These are phyloP conservation scores for western clawed frog (Xenopus tropicalis) DNA, from an alignment of 2,113 vertebrate genomes.

Conservation along the genomic window DNA sequence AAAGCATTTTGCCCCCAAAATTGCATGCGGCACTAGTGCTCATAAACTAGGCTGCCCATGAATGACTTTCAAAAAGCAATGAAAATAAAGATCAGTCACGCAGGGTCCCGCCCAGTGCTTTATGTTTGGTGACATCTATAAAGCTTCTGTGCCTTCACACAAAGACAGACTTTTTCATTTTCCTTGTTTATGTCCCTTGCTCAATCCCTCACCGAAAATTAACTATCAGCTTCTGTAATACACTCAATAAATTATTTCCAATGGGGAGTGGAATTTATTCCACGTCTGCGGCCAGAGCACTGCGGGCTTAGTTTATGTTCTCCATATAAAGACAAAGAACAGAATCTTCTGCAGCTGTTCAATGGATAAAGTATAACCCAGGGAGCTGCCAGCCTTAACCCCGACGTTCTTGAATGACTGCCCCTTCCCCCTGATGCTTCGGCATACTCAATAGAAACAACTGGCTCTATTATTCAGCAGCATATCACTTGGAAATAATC, in stretches of 20 bases:
- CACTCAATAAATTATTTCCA: constrained; percentile 44
- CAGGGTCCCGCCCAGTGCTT: constrained; percentile 16
- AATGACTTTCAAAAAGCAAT: constrained; percentile 29
- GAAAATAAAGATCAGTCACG: constrained; percentile 40
- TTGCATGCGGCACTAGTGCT: too few relatives aligned
- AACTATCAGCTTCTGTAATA: constrained; percentile 47
- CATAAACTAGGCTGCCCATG: constrained; percentile 5
- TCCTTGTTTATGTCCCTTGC: constrained; percentile 36
- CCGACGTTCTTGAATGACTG: neutral
- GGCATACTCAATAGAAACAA: neutral
- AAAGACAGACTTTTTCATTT: constrained; percentile 48
- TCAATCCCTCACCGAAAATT: constrained; percentile 44
- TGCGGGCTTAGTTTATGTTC: constrained; percentile 1
- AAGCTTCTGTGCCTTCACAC: neutral
- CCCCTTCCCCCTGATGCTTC: neutral
- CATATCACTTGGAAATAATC: neutral
- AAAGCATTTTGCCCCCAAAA: too few relatives aligned
- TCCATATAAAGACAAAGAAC: constrained; percentile 21
- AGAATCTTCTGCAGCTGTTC: constrained; percentile 1
- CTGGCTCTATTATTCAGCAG: neutral
- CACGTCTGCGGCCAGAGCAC: constrained; percentile 31
- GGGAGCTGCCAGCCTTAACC: neutral
- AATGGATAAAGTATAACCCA: constrained; percentile 6
- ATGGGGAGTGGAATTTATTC: constrained; percentile 49
- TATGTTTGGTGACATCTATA: constrained; percentile 30